Conservation (phyloP, 2,113 vertebrate species). For the Oryzias celebensis region DNA sequence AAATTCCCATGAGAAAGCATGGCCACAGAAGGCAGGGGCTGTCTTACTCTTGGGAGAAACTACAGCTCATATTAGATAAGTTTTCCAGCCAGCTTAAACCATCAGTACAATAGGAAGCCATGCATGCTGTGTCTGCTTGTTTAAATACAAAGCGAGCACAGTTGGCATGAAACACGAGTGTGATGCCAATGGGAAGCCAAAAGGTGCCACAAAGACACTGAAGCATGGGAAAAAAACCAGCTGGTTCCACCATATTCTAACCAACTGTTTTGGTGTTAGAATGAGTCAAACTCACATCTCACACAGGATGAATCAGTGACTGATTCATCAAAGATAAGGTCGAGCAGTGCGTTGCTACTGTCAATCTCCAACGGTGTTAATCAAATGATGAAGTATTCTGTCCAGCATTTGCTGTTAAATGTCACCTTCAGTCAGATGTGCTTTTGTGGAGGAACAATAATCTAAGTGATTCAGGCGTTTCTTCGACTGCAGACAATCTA, state of each 20-base stretch:
- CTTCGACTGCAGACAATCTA: no score
- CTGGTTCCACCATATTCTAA: background rate
- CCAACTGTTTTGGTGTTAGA: background rate
- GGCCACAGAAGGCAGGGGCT: slow-evolving; percentile 75
- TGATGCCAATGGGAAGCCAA: slow-evolving; percentile 17
- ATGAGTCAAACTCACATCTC: background rate
- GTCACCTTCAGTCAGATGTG: no score
- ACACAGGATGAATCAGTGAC: no score
- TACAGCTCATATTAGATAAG: slow-evolving; percentile 77
- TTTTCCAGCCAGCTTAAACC: slow-evolving; percentile 34
- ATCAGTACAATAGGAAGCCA: slow-evolving; percentile 45
- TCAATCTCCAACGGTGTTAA: no score
- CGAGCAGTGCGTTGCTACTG: no score
- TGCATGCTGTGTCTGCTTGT: slow-evolving; percentile 41
- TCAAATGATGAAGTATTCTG: no score
- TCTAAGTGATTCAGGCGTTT: no score
- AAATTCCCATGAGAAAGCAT: slow-evolving; percentile 80
- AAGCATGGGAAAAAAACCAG: slow-evolving; percentile 7
- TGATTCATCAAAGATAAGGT: no score
- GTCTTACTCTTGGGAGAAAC: slow-evolving; percentile 78
- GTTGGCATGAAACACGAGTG: slow-evolving; percentile 9
- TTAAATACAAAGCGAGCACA: slow-evolving; percentile 18
- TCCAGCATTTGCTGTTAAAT: no score
- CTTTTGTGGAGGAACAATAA: no score
- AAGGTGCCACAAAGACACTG: slow-evolving; percentile 13